Percentiles rank a stretch among this genome's conserved stretches.
These are phyloP conservation scores for Triplophysa dalaica DNA, from an alignment of 2,113 vertebrate genomes.

Conservation along the genomic window DNA sequence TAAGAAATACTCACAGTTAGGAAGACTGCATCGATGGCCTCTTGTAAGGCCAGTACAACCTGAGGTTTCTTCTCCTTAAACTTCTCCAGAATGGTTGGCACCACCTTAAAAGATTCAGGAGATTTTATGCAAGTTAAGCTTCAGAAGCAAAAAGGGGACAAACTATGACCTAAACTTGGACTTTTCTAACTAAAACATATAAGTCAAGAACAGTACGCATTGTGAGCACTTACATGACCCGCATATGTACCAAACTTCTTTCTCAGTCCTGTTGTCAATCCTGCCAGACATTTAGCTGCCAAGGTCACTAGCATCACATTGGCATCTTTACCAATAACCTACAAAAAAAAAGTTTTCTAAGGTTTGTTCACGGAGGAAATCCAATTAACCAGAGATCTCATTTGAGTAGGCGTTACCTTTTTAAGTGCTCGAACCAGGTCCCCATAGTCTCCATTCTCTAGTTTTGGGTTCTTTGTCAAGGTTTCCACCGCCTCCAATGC, in stretches of 20 bases:
- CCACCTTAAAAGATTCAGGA: slow-evolving; percentile 77
- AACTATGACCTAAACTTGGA: no score
- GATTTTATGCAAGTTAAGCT: neutral
- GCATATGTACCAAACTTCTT: slow-evolving; percentile 98
- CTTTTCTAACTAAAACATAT: no score
- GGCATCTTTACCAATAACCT: slow-evolving; percentile 97
- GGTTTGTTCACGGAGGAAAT: neutral
- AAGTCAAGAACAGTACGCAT: neutral
- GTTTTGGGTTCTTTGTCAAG: slow-evolving; percentile 89
- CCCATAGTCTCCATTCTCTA: slow-evolving; percentile 93
- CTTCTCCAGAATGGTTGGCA: slow-evolving; percentile 96
- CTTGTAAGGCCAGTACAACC: slow-evolving; percentile 94
- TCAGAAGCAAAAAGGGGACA: no score
- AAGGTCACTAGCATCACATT: slow-evolving; percentile 96
- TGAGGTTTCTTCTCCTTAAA: slow-evolving; percentile 98
- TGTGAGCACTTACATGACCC: slow-evolving; percentile 80
- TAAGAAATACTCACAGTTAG: slow-evolving; percentile 82
- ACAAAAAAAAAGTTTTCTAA: slow-evolving; percentile 9
- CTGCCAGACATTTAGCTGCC: slow-evolving; percentile 94
- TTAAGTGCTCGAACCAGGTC: slow-evolving; percentile 93
- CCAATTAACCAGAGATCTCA: neutral
- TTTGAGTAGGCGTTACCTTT: slow-evolving; percentile 76
- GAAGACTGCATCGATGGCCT: slow-evolving; percentile 95
- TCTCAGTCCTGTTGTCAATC: slow-evolving; percentile 86
- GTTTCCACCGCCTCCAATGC: slow-evolving; percentile 88